Percentiles rank a stretch among this genome's conserved stretches.
phyloP scores from a whole-genome alignment of 1,140 invertebrate species.

The Papilio helenus region DNA sequence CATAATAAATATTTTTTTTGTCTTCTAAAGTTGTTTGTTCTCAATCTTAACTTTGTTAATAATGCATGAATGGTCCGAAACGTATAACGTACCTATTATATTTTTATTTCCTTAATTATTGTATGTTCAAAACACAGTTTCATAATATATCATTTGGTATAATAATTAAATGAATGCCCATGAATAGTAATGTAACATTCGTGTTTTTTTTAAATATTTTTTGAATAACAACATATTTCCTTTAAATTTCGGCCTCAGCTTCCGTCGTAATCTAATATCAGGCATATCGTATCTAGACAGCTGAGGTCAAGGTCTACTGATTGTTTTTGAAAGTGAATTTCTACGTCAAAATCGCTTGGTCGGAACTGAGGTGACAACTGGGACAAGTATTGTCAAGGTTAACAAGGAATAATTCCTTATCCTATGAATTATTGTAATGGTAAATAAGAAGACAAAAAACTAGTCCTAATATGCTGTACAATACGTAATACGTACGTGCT shows the following conservation, averaged over 20 bases:
- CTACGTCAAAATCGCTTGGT: constrained; percentile 34
- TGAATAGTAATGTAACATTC: neutral
- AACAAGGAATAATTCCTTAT: neutral
- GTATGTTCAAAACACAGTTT: neutral
- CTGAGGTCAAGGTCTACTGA: constrained; percentile 42
- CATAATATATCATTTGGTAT: neutral
- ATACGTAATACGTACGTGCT: too few species aligned
- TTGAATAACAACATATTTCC: neutral
- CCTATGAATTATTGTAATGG: neutral
- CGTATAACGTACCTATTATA: neutral
- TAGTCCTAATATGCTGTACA: neutral
- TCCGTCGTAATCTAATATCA: constrained; percentile 30
- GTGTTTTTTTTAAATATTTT: neutral
- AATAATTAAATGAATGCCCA: neutral
- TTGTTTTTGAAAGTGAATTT: constrained; percentile 45
- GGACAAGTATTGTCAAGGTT: constrained; percentile 39
- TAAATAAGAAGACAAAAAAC: neutral
- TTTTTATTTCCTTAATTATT: neutral
- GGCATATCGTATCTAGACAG: constrained; percentile 40
- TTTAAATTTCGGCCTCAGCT: constrained; percentile 7
- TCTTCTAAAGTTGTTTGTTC: too few species aligned
- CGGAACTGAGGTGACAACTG: constrained; percentile 28
- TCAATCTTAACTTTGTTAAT: too few species aligned
- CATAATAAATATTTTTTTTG: too few species aligned
- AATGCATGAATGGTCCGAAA: too few species aligned